Evolutionary conservation across 2,797 vertebrate species (phyloP).

Genomic region (Phrynocephalus vlangalii): DNA sequence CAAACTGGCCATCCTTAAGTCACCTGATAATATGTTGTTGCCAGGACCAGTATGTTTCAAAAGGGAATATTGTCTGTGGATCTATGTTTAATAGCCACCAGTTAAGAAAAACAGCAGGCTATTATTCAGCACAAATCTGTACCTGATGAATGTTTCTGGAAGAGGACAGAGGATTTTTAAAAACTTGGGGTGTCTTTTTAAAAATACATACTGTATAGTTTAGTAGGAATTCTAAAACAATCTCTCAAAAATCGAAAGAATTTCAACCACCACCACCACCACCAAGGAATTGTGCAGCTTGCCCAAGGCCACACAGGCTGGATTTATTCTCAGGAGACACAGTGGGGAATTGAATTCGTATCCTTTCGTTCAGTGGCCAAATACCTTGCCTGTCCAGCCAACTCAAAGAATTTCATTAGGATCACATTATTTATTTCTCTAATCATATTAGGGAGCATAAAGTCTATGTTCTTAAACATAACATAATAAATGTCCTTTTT

Average conservation of each 20-base stretch:
- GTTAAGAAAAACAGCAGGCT: background rate
- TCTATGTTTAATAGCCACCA: conserved; percentile 7
- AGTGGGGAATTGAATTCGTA: too few relatives aligned
- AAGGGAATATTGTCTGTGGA: background rate
- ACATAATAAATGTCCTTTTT: background rate
- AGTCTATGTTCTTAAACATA: background rate
- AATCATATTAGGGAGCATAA: background rate
- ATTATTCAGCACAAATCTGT: background rate
- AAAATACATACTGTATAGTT: background rate
- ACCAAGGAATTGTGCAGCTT: too few relatives aligned
- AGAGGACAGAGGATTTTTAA: background rate
- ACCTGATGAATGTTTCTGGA: background rate
- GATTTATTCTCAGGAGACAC: too few relatives aligned
- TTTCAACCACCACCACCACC: too few relatives aligned
- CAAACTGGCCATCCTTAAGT: conserved; percentile 15
- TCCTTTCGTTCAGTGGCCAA: too few relatives aligned
- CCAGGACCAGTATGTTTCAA: conserved; percentile 48
- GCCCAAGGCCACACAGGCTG: too few relatives aligned
- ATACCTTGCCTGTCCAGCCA: too few relatives aligned
- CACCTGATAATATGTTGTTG: conserved; percentile 24
- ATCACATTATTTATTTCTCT: background rate
- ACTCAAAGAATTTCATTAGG: background rate
- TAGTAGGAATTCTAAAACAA: background rate
- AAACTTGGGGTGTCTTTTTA: background rate
- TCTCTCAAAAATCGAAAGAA: background rate